Base-by-base conservation (phyloP, 2,888 invertebrate species). In the Coleophora deauratella region DNA sequence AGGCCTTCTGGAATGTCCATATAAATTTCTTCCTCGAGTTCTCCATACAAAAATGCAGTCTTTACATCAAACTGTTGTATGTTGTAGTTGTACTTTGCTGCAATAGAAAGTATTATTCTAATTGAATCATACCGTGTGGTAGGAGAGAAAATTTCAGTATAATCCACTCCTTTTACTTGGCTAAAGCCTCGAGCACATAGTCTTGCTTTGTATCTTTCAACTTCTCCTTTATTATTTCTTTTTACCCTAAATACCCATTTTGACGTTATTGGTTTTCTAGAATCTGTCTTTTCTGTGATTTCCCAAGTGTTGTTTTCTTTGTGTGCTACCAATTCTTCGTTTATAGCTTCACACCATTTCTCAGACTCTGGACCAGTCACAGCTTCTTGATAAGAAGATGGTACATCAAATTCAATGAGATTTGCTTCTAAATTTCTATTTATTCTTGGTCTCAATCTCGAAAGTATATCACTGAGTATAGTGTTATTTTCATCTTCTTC, bases 231-330 rank as follows among this genome's bases (percentile, higher is more conserved):
- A 4, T 3, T 12, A 14, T 34, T 15, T 10, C 9, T 27, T n/a
- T 31, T 38, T n/a, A 38, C 11, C 15, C 21, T 38, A 11, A 38
- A 38, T 10, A 32, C 32, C 38, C 38, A 38, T n/a, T 38, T 38
- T n/a, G 28, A 28, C 28, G 9, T 35, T 41, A 14, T 43, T 52
- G 15, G 42, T 54, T 1, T 45, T 39, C 45, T 42, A 63, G 50
- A 63, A 56, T 40, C 54, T 56, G 27, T 63, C 62, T n/a, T 62
- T 63, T 7, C 44, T 50, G 10, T 56, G 45, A 1, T 54, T n/a
- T n/a, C n/a, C n/a, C n/a, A n/a, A n/a, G n/a, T n/a, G n/a, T n/a
- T n/a, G n/a, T n/a, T n/a, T n/a, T n/a, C n/a, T 51, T 55, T 66
- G 66, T 0, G 64, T 62, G 10, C 67, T 50, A 30, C 62, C 44